Percentiles rank a stretch among this genome's conserved stretches.
Conservation (phyloP, 2,888 invertebrate species). For the Chrysomela aeneicollis region DNA sequence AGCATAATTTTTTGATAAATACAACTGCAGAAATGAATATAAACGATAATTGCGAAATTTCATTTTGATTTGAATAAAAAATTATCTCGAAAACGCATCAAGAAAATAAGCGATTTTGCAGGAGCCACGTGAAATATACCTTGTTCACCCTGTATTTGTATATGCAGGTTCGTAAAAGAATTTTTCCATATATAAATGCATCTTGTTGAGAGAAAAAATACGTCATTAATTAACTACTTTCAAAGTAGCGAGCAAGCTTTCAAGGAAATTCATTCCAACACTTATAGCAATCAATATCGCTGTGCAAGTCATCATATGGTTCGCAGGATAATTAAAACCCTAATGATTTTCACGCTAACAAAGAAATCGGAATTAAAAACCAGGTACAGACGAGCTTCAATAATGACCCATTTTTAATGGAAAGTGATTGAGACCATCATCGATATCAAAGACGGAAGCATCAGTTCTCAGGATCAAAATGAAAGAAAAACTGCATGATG, state of each 20-base stretch:
- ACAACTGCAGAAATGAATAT: too few species aligned
- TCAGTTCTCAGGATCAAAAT: too few species aligned
- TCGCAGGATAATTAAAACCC: conserved; percentile 2
- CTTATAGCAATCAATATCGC: neutral
- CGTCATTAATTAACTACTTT: conserved; percentile 4
- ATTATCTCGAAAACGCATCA: too few species aligned
- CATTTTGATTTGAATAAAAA: too few species aligned
- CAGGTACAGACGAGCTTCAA: neutral
- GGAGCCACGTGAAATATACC: too few species aligned
- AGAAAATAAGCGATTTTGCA: too few species aligned
- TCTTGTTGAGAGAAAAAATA: neutral
- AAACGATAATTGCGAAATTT: too few species aligned
- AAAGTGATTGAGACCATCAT: neutral
- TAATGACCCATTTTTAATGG: neutral
- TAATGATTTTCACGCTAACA: conserved; percentile 5
- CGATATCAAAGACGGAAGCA: too few species aligned
- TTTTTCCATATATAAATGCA: neutral
- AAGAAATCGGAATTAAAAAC: neutral
- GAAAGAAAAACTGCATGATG: too few species aligned
- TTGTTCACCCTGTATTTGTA: too few species aligned
- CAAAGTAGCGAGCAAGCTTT: neutral
- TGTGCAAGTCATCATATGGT: neutral
- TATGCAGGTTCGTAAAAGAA: too few species aligned
- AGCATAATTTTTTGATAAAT: too few species aligned
- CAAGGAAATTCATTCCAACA: neutral